These are phyloP conservation scores for Chalcis sispes DNA, from an alignment of 2,888 invertebrate species.

Conservation along the genomic window DNA sequence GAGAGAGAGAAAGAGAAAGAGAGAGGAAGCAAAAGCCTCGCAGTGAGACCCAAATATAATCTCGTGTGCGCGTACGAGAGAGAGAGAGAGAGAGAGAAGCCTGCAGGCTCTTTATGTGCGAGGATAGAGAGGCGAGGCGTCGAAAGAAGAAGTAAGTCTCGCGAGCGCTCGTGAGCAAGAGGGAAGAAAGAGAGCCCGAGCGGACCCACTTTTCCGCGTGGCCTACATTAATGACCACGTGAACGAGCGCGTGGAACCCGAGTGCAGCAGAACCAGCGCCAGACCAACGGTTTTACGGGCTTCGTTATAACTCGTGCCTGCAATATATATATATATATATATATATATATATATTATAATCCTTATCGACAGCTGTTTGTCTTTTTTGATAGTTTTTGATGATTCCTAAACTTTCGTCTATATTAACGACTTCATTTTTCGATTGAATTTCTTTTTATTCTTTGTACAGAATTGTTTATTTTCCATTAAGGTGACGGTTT, in stretches of 20 bases:
- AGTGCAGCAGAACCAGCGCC: conserved; percentile 24
- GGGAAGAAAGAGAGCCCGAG: conserved; percentile 20
- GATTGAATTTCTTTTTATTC: no score
- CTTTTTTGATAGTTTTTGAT: no score
- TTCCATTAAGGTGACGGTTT: no score
- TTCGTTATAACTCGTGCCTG: conserved; percentile 36
- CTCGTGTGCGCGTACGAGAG: no score
- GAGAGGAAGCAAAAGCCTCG: no score
- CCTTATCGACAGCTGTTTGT: neutral
- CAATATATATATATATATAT: no score
- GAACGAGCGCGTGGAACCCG: neutral
- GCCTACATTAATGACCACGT: conserved; percentile 56
- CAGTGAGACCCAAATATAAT: neutral
- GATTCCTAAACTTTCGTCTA: no score
- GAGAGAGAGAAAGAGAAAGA: no score
- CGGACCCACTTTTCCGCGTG: conserved; percentile 59
- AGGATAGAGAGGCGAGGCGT: conserved; percentile 1
- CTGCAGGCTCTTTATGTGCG: conserved; percentile 35
- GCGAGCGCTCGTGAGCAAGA: conserved; percentile 34
- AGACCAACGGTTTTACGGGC: conserved; percentile 46
- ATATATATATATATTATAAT: neutral
- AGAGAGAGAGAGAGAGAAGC: conserved; percentile 4
- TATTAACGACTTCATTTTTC: no score
- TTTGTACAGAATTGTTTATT: no score
- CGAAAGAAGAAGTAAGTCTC: conserved; percentile 19